Evolutionary conservation across 2,797 vertebrate species (phyloP), one percentile per base, ranked within the genome.

Genomic region (Eremophila alpestris): DNA sequence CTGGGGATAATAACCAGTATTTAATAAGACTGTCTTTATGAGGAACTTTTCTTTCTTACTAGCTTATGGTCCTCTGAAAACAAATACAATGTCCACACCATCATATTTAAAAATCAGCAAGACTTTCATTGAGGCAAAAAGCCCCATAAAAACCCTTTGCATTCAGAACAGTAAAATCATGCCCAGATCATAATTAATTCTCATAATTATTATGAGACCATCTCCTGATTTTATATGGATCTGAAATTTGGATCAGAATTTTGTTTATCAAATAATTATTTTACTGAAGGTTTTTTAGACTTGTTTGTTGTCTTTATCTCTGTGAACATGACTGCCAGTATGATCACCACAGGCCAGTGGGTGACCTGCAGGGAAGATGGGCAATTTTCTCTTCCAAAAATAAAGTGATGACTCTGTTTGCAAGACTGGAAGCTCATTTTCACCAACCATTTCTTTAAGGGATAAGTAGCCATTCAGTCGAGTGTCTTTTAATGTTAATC

Each of bases 401-500:
- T 67, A 46, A 91, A 55, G 14, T 36, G 26, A 62, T 79, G 34
- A 64, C 60, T 93, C 34, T 87, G 17, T 87, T 64, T 95, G 56
- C 75, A 85, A 83, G 55, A 55, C 48, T 56, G 54, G 65, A 30
- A 40, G 65, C 65, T 51, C 43, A 46, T 94, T 95, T 96, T 71
- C 63, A 41, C 14, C 45, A 92, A 13, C 23, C 32, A 83, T 80
- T 82, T 82, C 54, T n/a, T 49, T 49, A 86, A 79, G 54, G 36
- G 40, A 27, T 89, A 95, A 95, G 27, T 54, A 41, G 26, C 81
- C 74, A 68, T 62, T 90, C n/a, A 81, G 36, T 27, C 83, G 64
- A 93, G 34, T 60, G 32, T 83, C 60, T 97, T 95, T 82, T 91
- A 79, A 58, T 92, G 74, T 81, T 82, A 88, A 76, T 64, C 8